A percentile compares a stretch with the other conserved stretches of the same genome.
Conservation (phyloP, 37 sponge, comb jelly and placozoan genomes). For the Aphrocallistes beatrix region DNA sequence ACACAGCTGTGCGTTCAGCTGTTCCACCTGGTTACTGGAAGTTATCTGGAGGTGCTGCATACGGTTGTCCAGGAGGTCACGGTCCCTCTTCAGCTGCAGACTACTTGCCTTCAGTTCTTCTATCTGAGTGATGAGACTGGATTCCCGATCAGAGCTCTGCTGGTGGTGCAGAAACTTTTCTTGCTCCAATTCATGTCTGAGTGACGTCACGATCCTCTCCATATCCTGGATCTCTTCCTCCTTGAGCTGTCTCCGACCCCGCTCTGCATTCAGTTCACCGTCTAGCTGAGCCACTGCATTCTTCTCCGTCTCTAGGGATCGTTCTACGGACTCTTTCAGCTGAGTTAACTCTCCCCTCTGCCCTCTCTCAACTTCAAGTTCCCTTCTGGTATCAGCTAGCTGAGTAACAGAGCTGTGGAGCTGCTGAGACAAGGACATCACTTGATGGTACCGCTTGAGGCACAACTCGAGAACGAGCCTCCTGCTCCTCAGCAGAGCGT, state of each 20-base stretch:
- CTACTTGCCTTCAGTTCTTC: not conserved
- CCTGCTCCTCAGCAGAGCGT: not conserved
- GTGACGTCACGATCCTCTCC: not conserved
- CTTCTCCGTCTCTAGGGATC: not conserved
- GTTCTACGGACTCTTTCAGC: not conserved
- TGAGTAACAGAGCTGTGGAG: not conserved
- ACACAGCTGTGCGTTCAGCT: constrained; percentile 6
- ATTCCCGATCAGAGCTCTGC: not conserved
- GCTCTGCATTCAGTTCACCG: not conserved
- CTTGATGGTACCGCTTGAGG: not conserved
- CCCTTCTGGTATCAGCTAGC: not conserved
- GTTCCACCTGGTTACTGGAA: not conserved
- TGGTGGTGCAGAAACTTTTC: not conserved
- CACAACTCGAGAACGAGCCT: not conserved
- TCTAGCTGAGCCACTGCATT: not conserved
- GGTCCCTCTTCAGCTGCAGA: not conserved
- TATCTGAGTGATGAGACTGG: not conserved
- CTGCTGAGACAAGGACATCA: not conserved
- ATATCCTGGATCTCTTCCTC: not conserved
- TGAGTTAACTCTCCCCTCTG: not conserved
- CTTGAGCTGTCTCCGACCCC: not conserved
- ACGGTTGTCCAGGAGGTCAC: not conserved
- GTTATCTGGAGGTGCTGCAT: constrained; percentile 14
- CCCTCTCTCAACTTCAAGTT: not conserved
- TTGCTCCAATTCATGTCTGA: not conserved